Base-by-base conservation (phyloP, 2,797 vertebrate species). In the Sphenopsis melanotis region DNA sequence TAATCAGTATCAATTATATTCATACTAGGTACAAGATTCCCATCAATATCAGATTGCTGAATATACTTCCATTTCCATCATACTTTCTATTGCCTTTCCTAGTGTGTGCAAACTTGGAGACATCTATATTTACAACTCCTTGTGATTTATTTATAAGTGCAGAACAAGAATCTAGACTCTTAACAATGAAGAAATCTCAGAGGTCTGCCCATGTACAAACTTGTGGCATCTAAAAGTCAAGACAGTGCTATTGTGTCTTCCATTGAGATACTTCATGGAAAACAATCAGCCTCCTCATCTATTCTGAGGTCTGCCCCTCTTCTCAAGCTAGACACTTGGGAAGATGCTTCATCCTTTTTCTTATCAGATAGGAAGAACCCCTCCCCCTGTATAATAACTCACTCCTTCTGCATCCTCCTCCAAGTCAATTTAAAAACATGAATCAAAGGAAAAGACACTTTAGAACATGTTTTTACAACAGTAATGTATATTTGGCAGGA, bases 131-230 rank as follows among this genome's bases (percentile, higher is more conserved):
- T 93, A 72, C 74, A 75, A 65, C n/a, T 81, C 50, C 37, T 88
- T 36, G 10, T 88, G 50, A 82, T 89, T 93, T 87, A 95, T 94
- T 95, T 83, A 87, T 75, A 78, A 64, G 37, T 81, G 37, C n/a
- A 91, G 60, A 89, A 76, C 20, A 89, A 64, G 64, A 68, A 70
- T 74, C 76, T 83, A 41, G 21, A 56, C 46, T 71, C 46, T 39
- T 50, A 71, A 19, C 44, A 64, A 68, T 27, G 65, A 94, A 88
- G 61, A 64, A 10, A 36, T 87, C 56, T 82, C n/a, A n/a, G 60
- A 87, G 49, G 32, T 74, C 79, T 86, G 64, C 39, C 89, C 80
- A 10, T 37, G 12, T 46, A 80, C 20, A 56, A 76, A 77, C 7
- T 37, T 52, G 39, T 52, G 76, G 50, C 46, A 84, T 24, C 37